phyloP scores from a whole-genome alignment of 2,888 invertebrate species.

The Hemaris fuciformis region DNA sequence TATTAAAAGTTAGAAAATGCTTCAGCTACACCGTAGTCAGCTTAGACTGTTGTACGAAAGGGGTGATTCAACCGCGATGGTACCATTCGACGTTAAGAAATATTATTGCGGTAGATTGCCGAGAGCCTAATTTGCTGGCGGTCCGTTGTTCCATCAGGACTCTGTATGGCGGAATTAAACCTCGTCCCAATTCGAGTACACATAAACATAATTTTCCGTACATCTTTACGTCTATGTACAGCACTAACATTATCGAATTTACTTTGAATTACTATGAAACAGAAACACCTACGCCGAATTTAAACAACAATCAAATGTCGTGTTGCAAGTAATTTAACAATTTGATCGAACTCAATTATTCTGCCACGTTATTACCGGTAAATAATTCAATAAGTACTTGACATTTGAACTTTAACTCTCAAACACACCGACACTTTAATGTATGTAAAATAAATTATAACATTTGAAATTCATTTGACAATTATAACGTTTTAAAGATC shows the following conservation, averaged over 20 bases:
- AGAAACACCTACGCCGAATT: not conserved
- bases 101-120: no score
- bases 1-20: no score
- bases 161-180: no score
- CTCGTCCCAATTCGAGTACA: no score
- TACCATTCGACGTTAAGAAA: no score
- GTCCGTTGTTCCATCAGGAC: no score
- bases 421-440: not conserved
- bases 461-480: conserved; percentile 6
- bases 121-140: no score
- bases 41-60: no score
- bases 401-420: conserved; percentile 38
- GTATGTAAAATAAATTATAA: conserved; percentile 5
- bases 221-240: no score
- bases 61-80: no score
- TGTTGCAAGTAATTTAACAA: not conserved
- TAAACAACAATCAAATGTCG: not conserved
- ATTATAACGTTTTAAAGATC: not conserved
- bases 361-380: not conserved
- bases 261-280: not conserved
- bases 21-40: no score
- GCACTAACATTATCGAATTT: not conserved
- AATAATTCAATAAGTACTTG: conserved; percentile 25
- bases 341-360: conserved; percentile 6
- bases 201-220: no score